phyloP scores from a whole-genome alignment of 2,888 invertebrate genomes.

The Drosophila mulleri region DNA sequence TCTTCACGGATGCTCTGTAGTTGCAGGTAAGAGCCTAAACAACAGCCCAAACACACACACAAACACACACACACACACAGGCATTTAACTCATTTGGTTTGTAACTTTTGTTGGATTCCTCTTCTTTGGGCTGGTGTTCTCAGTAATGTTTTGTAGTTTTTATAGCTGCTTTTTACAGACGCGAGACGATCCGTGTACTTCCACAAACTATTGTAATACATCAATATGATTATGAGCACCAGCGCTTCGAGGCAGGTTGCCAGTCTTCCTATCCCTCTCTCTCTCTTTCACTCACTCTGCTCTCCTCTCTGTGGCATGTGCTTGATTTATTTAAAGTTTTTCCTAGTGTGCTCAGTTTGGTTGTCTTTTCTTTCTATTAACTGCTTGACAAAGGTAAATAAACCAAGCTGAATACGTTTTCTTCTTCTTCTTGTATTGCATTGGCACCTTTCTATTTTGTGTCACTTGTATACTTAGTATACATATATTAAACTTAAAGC shows the following conservation, averaged over 20 bases:
- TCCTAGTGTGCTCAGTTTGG: slow-evolving; percentile 21
- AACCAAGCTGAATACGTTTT: slow-evolving; percentile 44
- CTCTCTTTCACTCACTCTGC: not conserved
- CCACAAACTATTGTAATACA: slow-evolving; percentile 79
- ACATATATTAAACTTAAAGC: slow-evolving; percentile 15
- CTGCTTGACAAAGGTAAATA: slow-evolving; percentile 75
- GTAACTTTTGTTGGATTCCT: slow-evolving; percentile 56
- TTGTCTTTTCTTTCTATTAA: slow-evolving; percentile 45
- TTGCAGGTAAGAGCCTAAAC: slow-evolving; percentile 40
- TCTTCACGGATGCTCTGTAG: slow-evolving; percentile 45
- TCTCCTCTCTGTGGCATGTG: slow-evolving; percentile 66
- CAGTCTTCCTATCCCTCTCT: not conserved
- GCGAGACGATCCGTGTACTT: slow-evolving; percentile 50
- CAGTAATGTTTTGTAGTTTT: slow-evolving; percentile 67
- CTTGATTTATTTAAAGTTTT: slow-evolving; percentile 72
- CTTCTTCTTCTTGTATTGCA: slow-evolving; percentile 27
- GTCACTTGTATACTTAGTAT: slow-evolving; percentile 32
- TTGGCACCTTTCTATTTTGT: slow-evolving; percentile 23
- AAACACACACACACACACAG: not conserved
- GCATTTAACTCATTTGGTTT: slow-evolving; percentile 61
- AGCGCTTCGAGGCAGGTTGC: slow-evolving; percentile 40
- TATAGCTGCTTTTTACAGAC: slow-evolving; percentile 61
- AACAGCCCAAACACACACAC: slow-evolving; percentile 22
- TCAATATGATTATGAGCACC: slow-evolving; percentile 77
- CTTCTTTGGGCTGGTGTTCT: slow-evolving; percentile 15